These are phyloP conservation scores for Trissolcus brochymenae DNA, from an alignment of 2,888 invertebrate genomes.

Conservation along the genomic window DNA sequence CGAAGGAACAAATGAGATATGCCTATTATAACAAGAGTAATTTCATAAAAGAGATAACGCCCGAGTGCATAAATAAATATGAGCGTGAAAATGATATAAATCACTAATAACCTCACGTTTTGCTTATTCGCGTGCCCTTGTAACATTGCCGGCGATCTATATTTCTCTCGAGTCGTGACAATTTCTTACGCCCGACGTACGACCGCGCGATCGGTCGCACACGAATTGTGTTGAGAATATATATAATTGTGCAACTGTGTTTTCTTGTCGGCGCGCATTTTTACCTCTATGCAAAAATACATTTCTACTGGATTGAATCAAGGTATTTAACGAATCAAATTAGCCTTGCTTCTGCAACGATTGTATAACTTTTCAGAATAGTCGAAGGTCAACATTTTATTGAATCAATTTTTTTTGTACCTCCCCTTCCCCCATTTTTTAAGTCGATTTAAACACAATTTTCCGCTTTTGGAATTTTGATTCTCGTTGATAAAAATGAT, in stretches of 20 bases:
- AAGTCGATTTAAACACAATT: slow-evolving; percentile 6
- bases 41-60: too few relatives aligned
- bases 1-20: too few relatives aligned
- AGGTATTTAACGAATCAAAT: slow-evolving; percentile 51
- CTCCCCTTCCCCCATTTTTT: too few relatives aligned
- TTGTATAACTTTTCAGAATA: slow-evolving; percentile 40
- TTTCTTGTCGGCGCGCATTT: slow-evolving; percentile 51
- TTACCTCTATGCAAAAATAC: slow-evolving; percentile 50
- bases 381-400: slow-evolving; percentile 42
- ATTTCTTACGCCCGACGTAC: slow-evolving; percentile 42
- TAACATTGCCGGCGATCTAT: slow-evolving; percentile 53
- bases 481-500: not conserved
- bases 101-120: slow-evolving; percentile 45
- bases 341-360: slow-evolving; percentile 51
- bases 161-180: slow-evolving; percentile 34
- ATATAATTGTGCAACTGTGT: slow-evolving; percentile 45
- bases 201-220: slow-evolving; percentile 16
- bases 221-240: slow-evolving; percentile 46
- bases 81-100: slow-evolving; percentile 37
- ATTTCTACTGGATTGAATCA: slow-evolving; percentile 52
- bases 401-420: slow-evolving; percentile 35
- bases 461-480: not conserved
- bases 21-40: too few relatives aligned
- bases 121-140: slow-evolving; percentile 42
- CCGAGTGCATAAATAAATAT: slow-evolving; percentile 27